Evolutionary conservation across 2,888 invertebrate species (phyloP).

Genomic region (Trisateles emortualis): DNA sequence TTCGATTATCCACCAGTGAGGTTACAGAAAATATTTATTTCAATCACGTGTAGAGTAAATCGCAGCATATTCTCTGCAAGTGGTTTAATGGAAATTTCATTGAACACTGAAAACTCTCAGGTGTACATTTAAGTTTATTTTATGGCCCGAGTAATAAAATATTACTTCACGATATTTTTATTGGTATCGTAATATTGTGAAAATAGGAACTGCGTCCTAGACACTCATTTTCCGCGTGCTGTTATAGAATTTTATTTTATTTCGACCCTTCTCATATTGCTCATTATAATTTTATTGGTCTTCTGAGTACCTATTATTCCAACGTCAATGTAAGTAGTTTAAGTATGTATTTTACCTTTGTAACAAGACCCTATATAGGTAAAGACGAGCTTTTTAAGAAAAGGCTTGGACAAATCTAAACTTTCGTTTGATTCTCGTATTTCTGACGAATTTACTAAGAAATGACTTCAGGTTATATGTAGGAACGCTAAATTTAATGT

Average conservation of each 20-base stretch:
- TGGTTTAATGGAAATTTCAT: conserved; percentile 15
- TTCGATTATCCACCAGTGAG: not conserved
- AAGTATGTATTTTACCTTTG: not conserved
- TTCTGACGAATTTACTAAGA: too few species aligned
- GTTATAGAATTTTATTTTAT: not conserved
- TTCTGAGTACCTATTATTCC: not conserved
- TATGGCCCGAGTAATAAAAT: conserved; percentile 11
- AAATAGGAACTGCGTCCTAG: not conserved
- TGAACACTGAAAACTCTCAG: conserved; percentile 7
- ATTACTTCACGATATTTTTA: conserved; percentile 10
- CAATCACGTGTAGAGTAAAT: not conserved
- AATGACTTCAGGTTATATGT: too few species aligned
- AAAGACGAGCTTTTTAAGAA: too few species aligned
- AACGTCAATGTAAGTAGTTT: not conserved
- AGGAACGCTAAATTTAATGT: too few species aligned
- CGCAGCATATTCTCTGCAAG: conserved; percentile 6
- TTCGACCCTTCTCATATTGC: not conserved
- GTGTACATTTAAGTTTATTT: conserved; percentile 9
- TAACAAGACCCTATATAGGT: too few species aligned
- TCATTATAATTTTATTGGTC: not conserved
- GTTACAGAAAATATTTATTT: not conserved
- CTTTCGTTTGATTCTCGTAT: too few species aligned
- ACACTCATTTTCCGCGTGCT: not conserved
- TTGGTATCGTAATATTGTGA: conserved; percentile 8
- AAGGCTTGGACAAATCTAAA: too few species aligned